Conservation (phyloP, 2,888 invertebrate species). For the Drosophila kuntzei region DNA sequence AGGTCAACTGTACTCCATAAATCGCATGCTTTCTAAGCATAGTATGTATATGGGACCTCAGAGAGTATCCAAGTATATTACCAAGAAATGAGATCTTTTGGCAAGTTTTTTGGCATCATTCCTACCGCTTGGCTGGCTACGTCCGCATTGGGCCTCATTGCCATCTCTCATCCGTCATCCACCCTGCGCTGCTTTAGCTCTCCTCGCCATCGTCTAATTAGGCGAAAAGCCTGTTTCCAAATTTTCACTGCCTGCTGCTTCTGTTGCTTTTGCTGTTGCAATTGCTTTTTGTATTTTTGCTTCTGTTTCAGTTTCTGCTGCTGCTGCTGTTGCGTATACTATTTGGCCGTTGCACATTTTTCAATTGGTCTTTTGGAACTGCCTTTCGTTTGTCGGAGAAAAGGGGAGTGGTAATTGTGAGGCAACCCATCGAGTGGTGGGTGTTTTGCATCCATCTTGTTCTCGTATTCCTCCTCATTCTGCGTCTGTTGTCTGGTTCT, state of each 20-base stretch:
- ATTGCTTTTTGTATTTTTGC: slow-evolving; percentile 22
- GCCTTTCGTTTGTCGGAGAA: slow-evolving; percentile 4
- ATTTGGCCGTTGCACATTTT: slow-evolving; percentile 76
- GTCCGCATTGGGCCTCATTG: slow-evolving; percentile 42
- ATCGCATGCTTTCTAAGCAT: background rate
- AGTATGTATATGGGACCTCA: background rate
- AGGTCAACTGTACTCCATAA: background rate
- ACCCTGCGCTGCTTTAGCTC: slow-evolving; percentile 7
- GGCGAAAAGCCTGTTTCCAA: slow-evolving; percentile 80
- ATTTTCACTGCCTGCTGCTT: slow-evolving; percentile 59
- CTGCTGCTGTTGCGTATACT: slow-evolving; percentile 48
- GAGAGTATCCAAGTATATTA: slow-evolving; percentile 18
- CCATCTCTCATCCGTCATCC: background rate
- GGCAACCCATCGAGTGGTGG: slow-evolving; percentile 55
- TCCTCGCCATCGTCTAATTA: slow-evolving; percentile 68
- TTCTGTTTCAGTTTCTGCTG: slow-evolving; percentile 17
- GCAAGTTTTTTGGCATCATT: slow-evolving; percentile 51
- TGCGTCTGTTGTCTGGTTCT: slow-evolving; percentile 7
- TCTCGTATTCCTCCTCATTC: slow-evolving; percentile 24
- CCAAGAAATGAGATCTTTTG: slow-evolving; percentile 33
- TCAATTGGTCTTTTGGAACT: slow-evolving; percentile 73
- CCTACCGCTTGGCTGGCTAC: slow-evolving; percentile 54
- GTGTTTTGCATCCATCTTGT: slow-evolving; percentile 73
- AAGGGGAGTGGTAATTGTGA: slow-evolving; percentile 11
- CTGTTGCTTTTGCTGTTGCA: slow-evolving; percentile 32